Percentiles rank a stretch among this genome's conserved stretches.
Evolutionary conservation across 2,888 invertebrate genomes (phyloP).

Genomic region (Magallana nippona): DNA sequence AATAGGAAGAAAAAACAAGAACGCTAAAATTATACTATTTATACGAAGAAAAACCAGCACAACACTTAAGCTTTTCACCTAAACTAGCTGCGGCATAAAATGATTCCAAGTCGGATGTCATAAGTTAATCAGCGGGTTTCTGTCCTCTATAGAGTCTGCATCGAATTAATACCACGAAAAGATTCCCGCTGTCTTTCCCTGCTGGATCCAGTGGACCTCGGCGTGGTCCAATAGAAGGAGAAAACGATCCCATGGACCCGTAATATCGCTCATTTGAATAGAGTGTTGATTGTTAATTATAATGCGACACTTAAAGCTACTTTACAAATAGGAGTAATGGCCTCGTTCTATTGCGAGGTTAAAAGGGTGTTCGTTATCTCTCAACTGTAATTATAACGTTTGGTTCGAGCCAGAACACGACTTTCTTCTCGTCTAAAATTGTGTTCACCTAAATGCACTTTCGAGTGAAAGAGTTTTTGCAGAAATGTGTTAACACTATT

Average conservation of each 20-base stretch:
- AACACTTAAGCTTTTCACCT: too few relatives aligned
- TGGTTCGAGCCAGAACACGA: not conserved
- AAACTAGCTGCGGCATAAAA: too few relatives aligned
- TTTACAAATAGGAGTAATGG: not conserved
- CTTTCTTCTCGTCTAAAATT: not conserved
- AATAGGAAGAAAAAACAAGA: too few relatives aligned
- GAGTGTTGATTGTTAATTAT: constrained; percentile 26
- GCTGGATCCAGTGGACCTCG: not conserved
- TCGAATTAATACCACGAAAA: not conserved
- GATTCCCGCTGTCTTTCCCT: not conserved
- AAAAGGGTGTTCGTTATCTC: not conserved
- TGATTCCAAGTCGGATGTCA: not conserved
- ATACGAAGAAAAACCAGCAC: too few relatives aligned
- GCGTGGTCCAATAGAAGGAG: not conserved
- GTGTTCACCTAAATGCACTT: constrained; percentile 8
- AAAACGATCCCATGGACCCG: not conserved
- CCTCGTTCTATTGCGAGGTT: not conserved
- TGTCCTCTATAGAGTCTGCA: not conserved
- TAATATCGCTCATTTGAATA: not conserved
- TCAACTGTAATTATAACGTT: not conserved
- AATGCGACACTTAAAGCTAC: not conserved
- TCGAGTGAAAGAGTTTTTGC: not conserved
- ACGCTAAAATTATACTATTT: too few relatives aligned
- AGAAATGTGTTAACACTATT: too few relatives aligned
- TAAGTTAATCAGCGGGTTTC: not conserved